phyloP scores from a whole-genome alignment of 2,113 vertebrate species.

The Apaloderma vittatum region DNA sequence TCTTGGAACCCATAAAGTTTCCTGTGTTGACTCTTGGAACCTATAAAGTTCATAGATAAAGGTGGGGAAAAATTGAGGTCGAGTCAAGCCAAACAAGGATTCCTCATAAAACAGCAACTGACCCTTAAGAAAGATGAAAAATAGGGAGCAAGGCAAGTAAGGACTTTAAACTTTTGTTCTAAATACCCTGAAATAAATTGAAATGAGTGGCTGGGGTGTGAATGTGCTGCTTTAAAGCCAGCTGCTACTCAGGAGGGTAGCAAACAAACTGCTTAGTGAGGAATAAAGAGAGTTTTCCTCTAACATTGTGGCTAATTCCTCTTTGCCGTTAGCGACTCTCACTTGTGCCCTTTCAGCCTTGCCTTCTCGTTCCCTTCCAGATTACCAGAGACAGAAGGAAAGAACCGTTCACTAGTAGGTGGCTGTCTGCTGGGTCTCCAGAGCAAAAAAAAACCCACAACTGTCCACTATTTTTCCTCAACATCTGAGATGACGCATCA shows the following conservation, averaged over 20 bases:
- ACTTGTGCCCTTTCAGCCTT: neutral
- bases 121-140: neutral
- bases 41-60: neutral
- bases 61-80: neutral
- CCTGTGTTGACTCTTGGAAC: neutral
- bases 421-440: neutral
- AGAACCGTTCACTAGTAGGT: conserved; percentile 92
- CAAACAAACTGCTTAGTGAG: neutral
- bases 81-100: neutral
- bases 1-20: neutral
- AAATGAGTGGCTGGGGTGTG: neutral
- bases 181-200: neutral
- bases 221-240: neutral
- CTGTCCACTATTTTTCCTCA: neutral
- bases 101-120: neutral
- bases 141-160: fast-evolving
- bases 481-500: neutral
- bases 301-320: neutral
- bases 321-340: fast-evolving
- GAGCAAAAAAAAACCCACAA: neutral
- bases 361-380: conserved; percentile 71
- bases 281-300: neutral
- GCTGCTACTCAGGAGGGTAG: neutral
- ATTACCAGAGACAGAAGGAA: conserved; percentile 97
- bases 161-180: neutral